Evolutionary conservation across 2,888 invertebrate genomes (phyloP).

Genomic region (Glaucopsyche alexis): DNA sequence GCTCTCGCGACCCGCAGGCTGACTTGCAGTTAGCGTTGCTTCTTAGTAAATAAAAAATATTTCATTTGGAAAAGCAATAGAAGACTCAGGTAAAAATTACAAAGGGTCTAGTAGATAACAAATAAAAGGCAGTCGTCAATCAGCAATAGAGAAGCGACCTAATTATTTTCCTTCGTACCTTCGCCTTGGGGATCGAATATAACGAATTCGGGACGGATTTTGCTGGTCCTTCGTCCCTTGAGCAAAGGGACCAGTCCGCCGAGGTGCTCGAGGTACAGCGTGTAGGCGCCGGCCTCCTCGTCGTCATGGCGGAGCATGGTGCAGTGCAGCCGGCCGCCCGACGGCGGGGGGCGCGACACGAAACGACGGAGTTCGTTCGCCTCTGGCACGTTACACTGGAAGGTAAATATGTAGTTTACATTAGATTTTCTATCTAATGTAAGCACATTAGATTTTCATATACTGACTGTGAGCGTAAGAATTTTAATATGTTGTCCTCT

Average conservation of each 20-base stretch:
- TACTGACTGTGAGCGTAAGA: too few species aligned
- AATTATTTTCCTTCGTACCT: conserved; percentile 64
- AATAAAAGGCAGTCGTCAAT: too few species aligned
- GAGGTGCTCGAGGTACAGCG: conserved; percentile 95
- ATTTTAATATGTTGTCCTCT: too few species aligned
- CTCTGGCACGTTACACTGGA: conserved; percentile 96
- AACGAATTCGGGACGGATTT: conserved; percentile 98
- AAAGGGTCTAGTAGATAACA: too few species aligned
- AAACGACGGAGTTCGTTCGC: conserved; percentile 92
- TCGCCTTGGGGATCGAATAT: conserved; percentile 95
- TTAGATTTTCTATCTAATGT: not conserved
- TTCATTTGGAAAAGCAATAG: not conserved
- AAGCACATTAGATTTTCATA: conserved; percentile 16
- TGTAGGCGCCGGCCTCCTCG: conserved; percentile 89
- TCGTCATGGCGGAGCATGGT: conserved; percentile 98
- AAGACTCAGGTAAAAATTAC: too few species aligned
- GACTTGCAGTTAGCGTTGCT: conserved; percentile 32
- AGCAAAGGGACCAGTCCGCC: conserved; percentile 97
- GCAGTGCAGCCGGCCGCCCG: conserved; percentile 94
- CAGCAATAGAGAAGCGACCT: too few species aligned
- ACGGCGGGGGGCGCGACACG: conserved; percentile 92
- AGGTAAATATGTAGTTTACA: conserved; percentile 11
- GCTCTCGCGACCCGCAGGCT: conserved; percentile 45
- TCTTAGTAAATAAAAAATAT: not conserved
- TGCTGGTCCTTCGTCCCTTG: conserved; percentile 97